Base-by-base conservation (phyloP, 2,888 invertebrate genomes). In the Parthenolecanium corni region DNA sequence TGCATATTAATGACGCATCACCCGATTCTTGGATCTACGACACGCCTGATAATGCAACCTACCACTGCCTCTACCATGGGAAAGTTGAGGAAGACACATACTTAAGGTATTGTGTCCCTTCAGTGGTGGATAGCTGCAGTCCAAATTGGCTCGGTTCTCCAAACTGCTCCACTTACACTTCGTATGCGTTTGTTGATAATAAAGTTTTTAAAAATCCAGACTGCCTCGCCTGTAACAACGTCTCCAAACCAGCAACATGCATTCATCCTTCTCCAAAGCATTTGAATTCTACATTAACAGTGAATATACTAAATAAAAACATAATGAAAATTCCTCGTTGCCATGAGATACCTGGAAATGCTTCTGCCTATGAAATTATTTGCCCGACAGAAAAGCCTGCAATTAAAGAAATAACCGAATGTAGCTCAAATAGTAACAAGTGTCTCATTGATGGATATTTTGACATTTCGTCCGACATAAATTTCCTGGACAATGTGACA, bases 201-300 rank as follows among this genome's bases (percentile, higher is more conserved):
- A 69, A 69, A 16, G 71, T 71, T 2, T 77, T 73, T 68, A 70
- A 75, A 62, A 77, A 77, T 67, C 71, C 72, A 0, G 75, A 77
- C 66, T 77, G 77, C 67, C 76, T 76, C 18, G 68, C 73, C 42
- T 77, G 77, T 67, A 75, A 76, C 67, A 70, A 72, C 42, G 71
- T 72, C 18, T 68, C 71, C 12, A 68, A 5, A n/a, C 14, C 14
- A 21, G 21, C 47, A 18, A 2, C 25, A 14, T 18, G 23, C 6
- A 14, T 14, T 12, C 18, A 18, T 3, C 44, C 18, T 49, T 23
- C 20, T 11, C 12, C 6, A 21, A 14, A 23, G 2, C 20, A 49
- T 4, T 6, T 31, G 18, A 1, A 12, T 9, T n/a, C 25, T 4
- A 9, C 25, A 16, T 5, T 14, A 12, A 25, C 25, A 21, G 1